Percentiles rank a stretch among this genome's conserved stretches.
Evolutionary conservation across 2,888 invertebrate species (phyloP).

Genomic region (Troides oblongomaculatus): DNA sequence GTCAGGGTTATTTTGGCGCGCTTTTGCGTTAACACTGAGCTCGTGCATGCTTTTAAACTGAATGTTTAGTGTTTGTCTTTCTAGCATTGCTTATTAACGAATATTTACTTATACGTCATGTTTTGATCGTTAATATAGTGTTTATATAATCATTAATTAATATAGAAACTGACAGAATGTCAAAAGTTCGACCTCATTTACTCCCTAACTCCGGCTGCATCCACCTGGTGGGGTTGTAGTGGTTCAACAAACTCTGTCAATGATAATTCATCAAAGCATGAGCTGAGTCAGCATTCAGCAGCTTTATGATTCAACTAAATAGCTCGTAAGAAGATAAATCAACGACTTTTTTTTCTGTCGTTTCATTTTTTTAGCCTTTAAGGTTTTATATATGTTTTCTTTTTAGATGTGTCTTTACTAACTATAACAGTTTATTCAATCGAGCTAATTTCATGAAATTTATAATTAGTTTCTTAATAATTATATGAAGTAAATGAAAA

Average conservation of each 20-base stretch:
- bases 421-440: too few species aligned
- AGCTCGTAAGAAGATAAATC: slow-evolving; percentile 11
- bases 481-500: not conserved
- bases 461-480: not conserved
- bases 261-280: slow-evolving; percentile 12
- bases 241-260: slow-evolving; percentile 26
- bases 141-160: not conserved
- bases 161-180: not conserved
- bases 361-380: not conserved
- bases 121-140: not conserved
- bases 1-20: slow-evolving; percentile 15
- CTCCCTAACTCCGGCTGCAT: slow-evolving; percentile 4
- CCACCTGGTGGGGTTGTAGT: slow-evolving; percentile 15
- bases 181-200: slow-evolving; percentile 14
- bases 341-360: not conserved
- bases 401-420: not conserved
- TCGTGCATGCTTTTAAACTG: slow-evolving; percentile 3
- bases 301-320: slow-evolving; percentile 12
- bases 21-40: slow-evolving; percentile 4
- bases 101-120: not conserved
- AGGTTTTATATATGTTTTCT: not conserved
- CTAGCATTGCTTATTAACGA: not conserved
- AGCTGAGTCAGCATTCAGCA: slow-evolving; percentile 19
- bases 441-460: too few species aligned
- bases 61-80: not conserved